A percentile compares a stretch with the other conserved stretches of the same genome.
Evolutionary conservation across 2,113 vertebrate species (phyloP).

Genomic region (Chlamydotis undulata): DNA sequence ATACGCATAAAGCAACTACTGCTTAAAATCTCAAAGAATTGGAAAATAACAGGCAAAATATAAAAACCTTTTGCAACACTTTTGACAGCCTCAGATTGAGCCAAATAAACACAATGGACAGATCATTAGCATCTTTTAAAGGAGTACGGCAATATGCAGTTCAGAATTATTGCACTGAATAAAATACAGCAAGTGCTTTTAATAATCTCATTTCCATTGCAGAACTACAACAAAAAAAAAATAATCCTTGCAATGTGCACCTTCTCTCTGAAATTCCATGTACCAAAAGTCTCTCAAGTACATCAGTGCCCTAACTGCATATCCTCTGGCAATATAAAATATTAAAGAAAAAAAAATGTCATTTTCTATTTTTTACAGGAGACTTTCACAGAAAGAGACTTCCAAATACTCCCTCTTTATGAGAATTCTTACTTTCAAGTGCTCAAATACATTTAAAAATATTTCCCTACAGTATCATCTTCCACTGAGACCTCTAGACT

Average conservation of each 20-base stretch:
- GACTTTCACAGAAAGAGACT: not conserved
- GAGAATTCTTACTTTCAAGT: not conserved
- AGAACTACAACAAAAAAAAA: not conserved
- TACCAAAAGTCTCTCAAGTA: not conserved
- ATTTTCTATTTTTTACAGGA: not conserved
- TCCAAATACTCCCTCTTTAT: not conserved
- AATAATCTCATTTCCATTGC: not conserved
- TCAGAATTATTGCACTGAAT: not conserved
- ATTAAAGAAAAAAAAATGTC: not conserved
- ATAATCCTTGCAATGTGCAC: not conserved
- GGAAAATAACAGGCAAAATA: not conserved
- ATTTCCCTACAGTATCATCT: rapidly evolving
- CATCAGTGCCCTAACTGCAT: not conserved
- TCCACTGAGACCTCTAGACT: not conserved
- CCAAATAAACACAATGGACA: not conserved
- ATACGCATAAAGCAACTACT: not conserved
- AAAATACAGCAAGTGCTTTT: not conserved
- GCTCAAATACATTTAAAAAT: not conserved
- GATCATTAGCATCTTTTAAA: not conserved
- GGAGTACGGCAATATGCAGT: not conserved
- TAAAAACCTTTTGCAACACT: not conserved
- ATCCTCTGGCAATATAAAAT: not conserved
- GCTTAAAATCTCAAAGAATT: not conserved
- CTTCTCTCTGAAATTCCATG: not conserved
- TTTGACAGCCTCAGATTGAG: not conserved